Evolutionary conservation across 1,140 invertebrate species (phyloP).

Genomic region (Aphis gossypii): DNA sequence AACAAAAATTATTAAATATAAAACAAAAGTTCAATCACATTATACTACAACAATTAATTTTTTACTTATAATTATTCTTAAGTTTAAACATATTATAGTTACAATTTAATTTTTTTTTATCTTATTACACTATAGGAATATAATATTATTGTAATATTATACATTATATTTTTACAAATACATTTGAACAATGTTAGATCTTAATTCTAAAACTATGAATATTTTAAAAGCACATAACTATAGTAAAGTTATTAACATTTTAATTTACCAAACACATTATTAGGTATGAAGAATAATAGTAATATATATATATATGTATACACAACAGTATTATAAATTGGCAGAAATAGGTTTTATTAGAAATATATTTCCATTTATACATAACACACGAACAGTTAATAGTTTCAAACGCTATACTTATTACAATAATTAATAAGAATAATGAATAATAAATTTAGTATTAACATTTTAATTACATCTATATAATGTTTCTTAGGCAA

Average conservation of each 20-base stretch:
- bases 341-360: neutral
- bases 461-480: neutral
- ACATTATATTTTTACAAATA: neutral
- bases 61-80: neutral
- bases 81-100: neutral
- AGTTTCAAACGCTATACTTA: neutral
- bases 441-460: neutral
- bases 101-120: neutral
- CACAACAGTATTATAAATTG: neutral
- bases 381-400: neutral
- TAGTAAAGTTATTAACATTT: conserved; percentile 15
- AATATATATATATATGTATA: conserved; percentile 3
- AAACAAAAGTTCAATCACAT: conserved; percentile 5
- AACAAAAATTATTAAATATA: neutral
- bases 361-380: neutral
- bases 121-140: neutral
- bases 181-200: neutral
- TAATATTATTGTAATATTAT: neutral
- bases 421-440: neutral
- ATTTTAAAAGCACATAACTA: neutral
- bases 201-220: conserved; percentile 4
- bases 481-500: conserved; percentile 38
- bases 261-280: neutral
- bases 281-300: neutral
- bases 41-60: neutral